Evolutionary conservation across 2,113 vertebrate species (phyloP), one percentile per base, ranked within the genome.

Genomic region (Thamnophis sirtalis): DNA sequence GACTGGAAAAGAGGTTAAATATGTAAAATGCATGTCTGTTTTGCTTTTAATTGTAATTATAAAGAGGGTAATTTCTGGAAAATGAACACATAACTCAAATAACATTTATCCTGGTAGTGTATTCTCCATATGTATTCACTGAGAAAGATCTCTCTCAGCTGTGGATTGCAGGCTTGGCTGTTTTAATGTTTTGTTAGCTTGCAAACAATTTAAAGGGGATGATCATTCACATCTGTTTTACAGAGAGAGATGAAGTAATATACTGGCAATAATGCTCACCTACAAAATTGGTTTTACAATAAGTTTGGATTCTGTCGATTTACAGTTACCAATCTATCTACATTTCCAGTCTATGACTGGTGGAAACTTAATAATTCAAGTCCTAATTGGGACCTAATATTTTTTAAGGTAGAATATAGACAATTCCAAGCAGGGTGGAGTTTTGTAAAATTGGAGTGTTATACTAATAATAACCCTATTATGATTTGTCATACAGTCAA

Each of bases 151-250:
- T 86, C n/a, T 95, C 88, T 94, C 87, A 96, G 95, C 94, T 95
- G 92, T 51, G 28, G n/a, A 68, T 56, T 89, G 50, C 91, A 92
- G 93, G 60, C 50, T 91, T 94, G 94, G 95, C 73, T 87, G 93
- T 68, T 95, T 94, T 91, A 88, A 68, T 84, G 91, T 93, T 93
- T 89, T 92, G 89, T 86, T 93, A 92, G 26, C 84, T 33, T 91
- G 94, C 56, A 21, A 91, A 93, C 89, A 96, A 60, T 90, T 92
- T 94, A 95, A 92, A 88, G 56, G 48, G 50, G 43, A 60, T 85
- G 73, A 95, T 95, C 92, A 94, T 58, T 91, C 80, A 94, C 93
- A 96, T 94, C 90, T 96, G 94, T 91, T 93, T 89, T 49, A 53
- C 33, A 60, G 26, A 93, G 28, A 60, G 17, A 80, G 58, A 53